phyloP scores from a whole-genome alignment of 2,888 invertebrate genomes.

The Augochlorella aurata region DNA sequence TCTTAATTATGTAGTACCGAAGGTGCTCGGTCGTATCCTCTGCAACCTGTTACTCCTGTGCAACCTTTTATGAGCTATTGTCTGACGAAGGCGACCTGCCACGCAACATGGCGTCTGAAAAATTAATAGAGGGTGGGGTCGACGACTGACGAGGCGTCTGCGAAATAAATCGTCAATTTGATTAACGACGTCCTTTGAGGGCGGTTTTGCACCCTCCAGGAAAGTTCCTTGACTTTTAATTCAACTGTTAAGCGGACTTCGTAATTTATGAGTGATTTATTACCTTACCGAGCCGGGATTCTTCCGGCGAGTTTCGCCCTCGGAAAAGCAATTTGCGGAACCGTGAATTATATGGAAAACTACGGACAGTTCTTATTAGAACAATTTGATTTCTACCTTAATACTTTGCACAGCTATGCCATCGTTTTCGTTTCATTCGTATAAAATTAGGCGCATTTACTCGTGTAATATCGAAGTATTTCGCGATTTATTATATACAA shows the following conservation, averaged over 20 bases:
- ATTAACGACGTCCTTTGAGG: slow-evolving; percentile 18
- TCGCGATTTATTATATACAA: too few relatives aligned
- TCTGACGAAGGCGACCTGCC: slow-evolving; percentile 35
- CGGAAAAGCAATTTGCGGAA: not conserved
- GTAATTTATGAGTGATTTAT: slow-evolving; percentile 1
- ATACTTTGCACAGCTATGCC: too few relatives aligned
- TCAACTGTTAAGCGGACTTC: not conserved
- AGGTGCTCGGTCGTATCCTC: slow-evolving; percentile 42
- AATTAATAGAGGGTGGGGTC: slow-evolving; percentile 53
- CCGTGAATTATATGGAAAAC: not conserved
- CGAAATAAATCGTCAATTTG: slow-evolving; percentile 34
- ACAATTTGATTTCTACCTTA: too few relatives aligned
- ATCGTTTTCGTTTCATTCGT: too few relatives aligned
- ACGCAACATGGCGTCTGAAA: slow-evolving; percentile 30
- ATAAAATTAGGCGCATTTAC: too few relatives aligned
- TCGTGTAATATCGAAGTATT: too few relatives aligned
- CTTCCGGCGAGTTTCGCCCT: not conserved
- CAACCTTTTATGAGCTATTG: slow-evolving; percentile 50
- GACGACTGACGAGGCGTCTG: slow-evolving; percentile 37
- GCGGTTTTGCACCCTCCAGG: not conserved
- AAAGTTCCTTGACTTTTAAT: not conserved
- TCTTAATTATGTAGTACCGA: slow-evolving; percentile 54
- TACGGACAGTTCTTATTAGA: not conserved
- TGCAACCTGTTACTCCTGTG: slow-evolving; percentile 60
- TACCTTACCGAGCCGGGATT: not conserved